phyloP scores from a whole-genome alignment of 1,140 invertebrate species.

The Dolichoris vasculosae region DNA sequence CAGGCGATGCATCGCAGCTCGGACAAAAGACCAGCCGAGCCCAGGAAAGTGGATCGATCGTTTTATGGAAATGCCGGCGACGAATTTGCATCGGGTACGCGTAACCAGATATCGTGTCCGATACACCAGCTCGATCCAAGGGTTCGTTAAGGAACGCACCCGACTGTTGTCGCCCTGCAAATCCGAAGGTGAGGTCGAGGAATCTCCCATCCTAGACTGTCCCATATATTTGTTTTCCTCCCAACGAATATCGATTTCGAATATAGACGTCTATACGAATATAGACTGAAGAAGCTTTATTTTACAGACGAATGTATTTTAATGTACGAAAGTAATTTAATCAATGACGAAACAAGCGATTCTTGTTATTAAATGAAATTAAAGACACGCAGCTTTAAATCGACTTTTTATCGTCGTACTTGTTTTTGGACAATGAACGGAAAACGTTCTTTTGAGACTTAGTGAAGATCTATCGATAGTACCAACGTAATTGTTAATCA shows the following conservation, averaged over 20 bases:
- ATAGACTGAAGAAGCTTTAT: no score
- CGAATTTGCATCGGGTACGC: slow-evolving; percentile 38
- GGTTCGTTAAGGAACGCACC: background rate
- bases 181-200: background rate
- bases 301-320: no score
- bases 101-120: background rate
- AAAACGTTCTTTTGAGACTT: background rate
- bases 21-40: background rate
- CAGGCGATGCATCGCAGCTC: background rate
- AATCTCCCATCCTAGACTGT: background rate
- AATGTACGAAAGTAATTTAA: no score
- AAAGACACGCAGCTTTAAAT: no score
- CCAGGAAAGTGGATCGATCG: slow-evolving; percentile 51
- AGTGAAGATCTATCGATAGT: background rate
- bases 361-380: no score
- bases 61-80: slow-evolving; percentile 58
- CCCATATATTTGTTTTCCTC: no score
- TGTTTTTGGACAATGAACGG: background rate
- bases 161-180: background rate
- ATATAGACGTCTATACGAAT: no score
- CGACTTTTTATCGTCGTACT: no score
- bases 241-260: no score
- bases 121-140: background rate
- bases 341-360: no score
- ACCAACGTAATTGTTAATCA: background rate